Base-by-base conservation (phyloP, 1,140 invertebrate genomes). In the Idris sp. region DNA sequence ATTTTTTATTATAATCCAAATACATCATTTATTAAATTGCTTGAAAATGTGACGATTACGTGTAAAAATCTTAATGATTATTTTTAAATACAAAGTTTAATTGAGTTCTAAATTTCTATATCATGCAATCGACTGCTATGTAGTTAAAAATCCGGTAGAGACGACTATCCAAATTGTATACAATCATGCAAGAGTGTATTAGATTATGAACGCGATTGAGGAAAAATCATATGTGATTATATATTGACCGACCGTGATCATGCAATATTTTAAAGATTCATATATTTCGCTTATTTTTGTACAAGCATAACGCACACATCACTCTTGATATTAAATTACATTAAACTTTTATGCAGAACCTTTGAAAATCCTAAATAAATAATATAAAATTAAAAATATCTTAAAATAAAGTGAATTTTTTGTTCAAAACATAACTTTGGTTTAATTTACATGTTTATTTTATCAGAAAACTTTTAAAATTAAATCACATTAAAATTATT, bases 51-150 rank as follows among this genome's bases (percentile, higher is more conserved):
- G 28, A 33, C 4, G 8, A 35, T 54, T 26, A 41, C 36, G 36
- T 41, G 49, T 40, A 51, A 54, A 41, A 41, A 41, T 35, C 16
- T 11, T n/a, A 18, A 10, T 56, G 40, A 58, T 38, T 46, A 59
- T 48, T 59, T 48, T 59, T 30, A 11, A 28, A 46, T 15, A 26
- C 9, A 28, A 38, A 38, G 30, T 64, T 64, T 64, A 51, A 64
- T 51, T 64, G 59, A 64, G 59, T 64, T 64, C 46, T 41, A 64
- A 64, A 51, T 51, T 43, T 49, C 31, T 22, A 9, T 64, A 51
- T 64, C 46, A 2, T 11, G 16, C 19, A 3, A 61, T 49, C 43
- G 14, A 48, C 49, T 41, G 38, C 26, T 64, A 3, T 51, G 41
- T 51, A 41, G 59, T 35, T 43, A 35, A 64, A 13, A 35, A 33